Evolutionary conservation across 2,113 vertebrate genomes (phyloP).

Genomic region (Catharus bicknelli): DNA sequence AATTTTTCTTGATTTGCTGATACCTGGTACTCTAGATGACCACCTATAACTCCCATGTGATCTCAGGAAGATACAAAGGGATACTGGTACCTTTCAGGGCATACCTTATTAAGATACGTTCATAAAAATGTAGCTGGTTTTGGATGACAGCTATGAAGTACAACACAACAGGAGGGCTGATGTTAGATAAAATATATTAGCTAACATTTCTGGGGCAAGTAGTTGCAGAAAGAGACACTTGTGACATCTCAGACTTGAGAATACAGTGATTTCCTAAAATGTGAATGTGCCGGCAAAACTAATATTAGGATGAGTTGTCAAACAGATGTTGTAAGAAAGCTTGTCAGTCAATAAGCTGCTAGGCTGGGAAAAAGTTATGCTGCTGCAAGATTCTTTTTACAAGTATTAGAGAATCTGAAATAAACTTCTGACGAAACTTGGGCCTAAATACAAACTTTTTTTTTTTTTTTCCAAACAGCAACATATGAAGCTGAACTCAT

Average conservation of each 20-base stretch:
- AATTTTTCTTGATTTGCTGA: neutral
- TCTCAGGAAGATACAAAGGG: neutral
- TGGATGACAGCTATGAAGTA: neutral
- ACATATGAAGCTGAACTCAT: neutral
- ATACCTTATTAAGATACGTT: neutral
- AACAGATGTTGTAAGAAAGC: neutral
- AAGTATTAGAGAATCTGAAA: neutral
- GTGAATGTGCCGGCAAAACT: conserved; percentile 21
- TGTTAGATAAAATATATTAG: conserved; percentile 41
- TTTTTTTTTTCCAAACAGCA: neutral
- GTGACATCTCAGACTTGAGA: conserved; percentile 41
- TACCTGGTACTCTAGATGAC: neutral
- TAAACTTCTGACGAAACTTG: neutral
- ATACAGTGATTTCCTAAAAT: conserved; percentile 23
- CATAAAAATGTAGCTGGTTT: conserved; percentile 27
- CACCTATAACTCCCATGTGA: neutral
- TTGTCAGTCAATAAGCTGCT: neutral
- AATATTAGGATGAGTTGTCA: conserved; percentile 23
- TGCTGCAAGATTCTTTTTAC: neutral
- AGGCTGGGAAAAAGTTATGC: neutral
- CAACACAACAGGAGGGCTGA: neutral
- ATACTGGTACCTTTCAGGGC: neutral
- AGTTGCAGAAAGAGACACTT: conserved; percentile 12
- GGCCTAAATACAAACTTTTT: neutral
- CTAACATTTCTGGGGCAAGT: conserved; percentile 55